Evolutionary conservation across 2,888 invertebrate species (phyloP).

Genomic region (Cheilosia impressa): DNA sequence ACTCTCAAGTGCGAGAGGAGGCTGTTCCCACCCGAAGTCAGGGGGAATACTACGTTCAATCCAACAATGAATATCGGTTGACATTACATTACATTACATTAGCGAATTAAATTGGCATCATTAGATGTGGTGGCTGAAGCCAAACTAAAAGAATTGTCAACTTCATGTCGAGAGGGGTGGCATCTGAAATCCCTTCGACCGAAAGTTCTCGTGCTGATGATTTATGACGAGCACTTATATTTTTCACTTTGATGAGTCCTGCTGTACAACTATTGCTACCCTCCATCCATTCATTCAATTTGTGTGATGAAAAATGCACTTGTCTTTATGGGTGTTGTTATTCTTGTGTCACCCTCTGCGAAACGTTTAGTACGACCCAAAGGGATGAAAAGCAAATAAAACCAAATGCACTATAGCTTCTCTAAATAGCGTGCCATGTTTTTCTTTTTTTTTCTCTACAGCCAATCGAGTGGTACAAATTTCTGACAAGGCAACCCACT

Average conservation of each 20-base stretch:
- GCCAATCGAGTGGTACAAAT: slow-evolving; percentile 57
- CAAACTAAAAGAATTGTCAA: slow-evolving; percentile 58
- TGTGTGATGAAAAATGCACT: slow-evolving; percentile 73
- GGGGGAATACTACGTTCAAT: slow-evolving; percentile 27
- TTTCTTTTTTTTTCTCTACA: neutral
- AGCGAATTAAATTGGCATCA: slow-evolving; percentile 76
- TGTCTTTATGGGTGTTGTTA: slow-evolving; percentile 62
- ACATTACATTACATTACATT: slow-evolving; percentile 75
- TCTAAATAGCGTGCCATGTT: slow-evolving; percentile 11
- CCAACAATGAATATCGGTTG: slow-evolving; percentile 56
- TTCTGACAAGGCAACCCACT: slow-evolving; percentile 44
- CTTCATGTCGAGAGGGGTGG: slow-evolving; percentile 36
- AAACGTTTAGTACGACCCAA: slow-evolving; percentile 53
- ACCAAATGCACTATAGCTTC: slow-evolving; percentile 42
- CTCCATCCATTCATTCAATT: slow-evolving; percentile 58
- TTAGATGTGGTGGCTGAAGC: slow-evolving; percentile 66
- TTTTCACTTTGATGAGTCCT: slow-evolving; percentile 73
- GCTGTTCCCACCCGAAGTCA: slow-evolving; percentile 5
- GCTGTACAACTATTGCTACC: slow-evolving; percentile 34
- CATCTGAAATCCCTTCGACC: slow-evolving; percentile 25
- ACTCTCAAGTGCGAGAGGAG: slow-evolving; percentile 5
- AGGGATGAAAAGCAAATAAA: slow-evolving; percentile 69
- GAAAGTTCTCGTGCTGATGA: slow-evolving; percentile 48
- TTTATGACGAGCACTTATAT: slow-evolving; percentile 72
- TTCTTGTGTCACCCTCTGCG: slow-evolving; percentile 49